Conservation (phyloP, 1,140 invertebrate species). For the Achatina immaculata region DNA sequence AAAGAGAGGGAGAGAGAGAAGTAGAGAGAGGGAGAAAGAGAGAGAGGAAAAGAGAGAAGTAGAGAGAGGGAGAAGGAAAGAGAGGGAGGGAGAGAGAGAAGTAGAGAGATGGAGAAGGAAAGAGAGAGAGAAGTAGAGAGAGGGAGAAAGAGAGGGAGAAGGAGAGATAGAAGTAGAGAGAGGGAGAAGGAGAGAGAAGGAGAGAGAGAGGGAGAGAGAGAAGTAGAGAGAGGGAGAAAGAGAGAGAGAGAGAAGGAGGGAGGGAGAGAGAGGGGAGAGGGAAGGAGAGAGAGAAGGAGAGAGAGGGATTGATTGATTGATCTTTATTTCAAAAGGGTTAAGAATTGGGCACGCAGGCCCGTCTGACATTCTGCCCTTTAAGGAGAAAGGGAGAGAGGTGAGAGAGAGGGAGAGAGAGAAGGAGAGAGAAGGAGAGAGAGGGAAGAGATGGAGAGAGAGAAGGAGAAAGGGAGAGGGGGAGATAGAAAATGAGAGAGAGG, state of each 20-base stretch:
- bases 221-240: background rate
- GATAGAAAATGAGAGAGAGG: too few species aligned
- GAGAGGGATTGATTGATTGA: too few species aligned
- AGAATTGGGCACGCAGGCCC: too few species aligned
- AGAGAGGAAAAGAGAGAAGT: background rate
- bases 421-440: background rate
- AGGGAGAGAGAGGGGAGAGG: background rate
- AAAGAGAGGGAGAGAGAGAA: background rate
- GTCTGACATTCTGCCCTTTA: too few species aligned
- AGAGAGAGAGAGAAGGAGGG: background rate
- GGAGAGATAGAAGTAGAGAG: too few species aligned
- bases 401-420: background rate
- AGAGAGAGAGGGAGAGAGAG: background rate
- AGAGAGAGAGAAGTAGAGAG: too few species aligned
- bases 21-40: background rate
- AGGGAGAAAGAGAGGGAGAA: too few species aligned
- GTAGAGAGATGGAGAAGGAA: background rate
- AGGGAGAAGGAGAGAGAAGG: background rate
- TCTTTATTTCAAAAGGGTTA: too few species aligned
- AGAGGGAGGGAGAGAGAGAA: background rate
- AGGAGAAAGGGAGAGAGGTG: too few species aligned
- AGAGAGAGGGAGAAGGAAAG: too few species aligned
- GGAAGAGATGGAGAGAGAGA: too few species aligned
- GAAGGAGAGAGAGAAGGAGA: background rate
- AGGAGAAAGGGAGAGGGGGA: too few species aligned